Base-by-base conservation (phyloP, 1,140 invertebrate genomes). In the Conus betulinus region DNA sequence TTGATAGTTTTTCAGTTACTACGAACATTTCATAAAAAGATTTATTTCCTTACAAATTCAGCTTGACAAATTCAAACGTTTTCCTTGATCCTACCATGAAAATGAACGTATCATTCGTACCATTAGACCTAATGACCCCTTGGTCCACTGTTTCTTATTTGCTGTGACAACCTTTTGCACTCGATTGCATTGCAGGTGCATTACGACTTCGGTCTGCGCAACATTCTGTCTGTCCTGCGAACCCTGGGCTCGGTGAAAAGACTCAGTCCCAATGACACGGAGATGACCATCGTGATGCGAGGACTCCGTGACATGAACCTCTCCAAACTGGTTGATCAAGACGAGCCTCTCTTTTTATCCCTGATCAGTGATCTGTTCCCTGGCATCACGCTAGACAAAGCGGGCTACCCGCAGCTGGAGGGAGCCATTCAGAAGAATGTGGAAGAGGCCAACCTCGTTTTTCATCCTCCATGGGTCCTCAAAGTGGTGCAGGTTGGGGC, bases 241-340 rank as follows among this genome's bases (percentile, higher is more conserved):
- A 98, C 98, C 27, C 96, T 99, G 15, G 99, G 99, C 51, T 97
- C 98, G 4, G 96, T 98, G 0, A 99, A 99, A 94, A 96, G 98
- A 92, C 97, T 97, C 7, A 98, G 98, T 94, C 97, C 97, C 8
- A 97, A 98, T 95, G 98, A 99, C 95, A 97, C 97, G 71, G 99
- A 99, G 95, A 98, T 97, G 92, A 99, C 98, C 1, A 99, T 99
- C 92, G 98, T 99, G 0, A 99, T 99, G 98, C 96, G 98, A 93
- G 98, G 99, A 13, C 95, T 99, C 20, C 96, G 98, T 91, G 98
- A 99, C 94, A 99, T 99, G 98, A 99, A 99, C 96, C 96, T 99
- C 23, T 99, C 98, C 0, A 99, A 99, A 96, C 95, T 99, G 76
- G 99, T 98, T 27, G 98, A 99, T 94, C 98, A 99, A 95, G 98